Evolutionary conservation across 2,113 vertebrate genomes (phyloP).

Genomic region (Sula dactylatra): DNA sequence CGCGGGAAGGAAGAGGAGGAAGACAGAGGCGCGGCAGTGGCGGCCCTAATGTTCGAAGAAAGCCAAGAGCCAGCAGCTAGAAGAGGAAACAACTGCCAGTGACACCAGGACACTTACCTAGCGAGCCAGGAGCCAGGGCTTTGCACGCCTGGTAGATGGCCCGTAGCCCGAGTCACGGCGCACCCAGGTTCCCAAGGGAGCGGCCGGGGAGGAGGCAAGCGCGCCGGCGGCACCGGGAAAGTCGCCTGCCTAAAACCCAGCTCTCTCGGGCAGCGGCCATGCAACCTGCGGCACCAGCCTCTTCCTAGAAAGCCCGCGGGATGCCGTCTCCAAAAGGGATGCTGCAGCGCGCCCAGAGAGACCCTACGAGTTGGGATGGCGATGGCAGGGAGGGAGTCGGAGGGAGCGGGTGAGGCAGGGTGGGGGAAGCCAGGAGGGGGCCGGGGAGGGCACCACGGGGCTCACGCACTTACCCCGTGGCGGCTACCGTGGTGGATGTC

Average conservation of each 20-base stretch:
- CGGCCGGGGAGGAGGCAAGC: not conserved
- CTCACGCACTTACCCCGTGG: constrained; percentile 91
- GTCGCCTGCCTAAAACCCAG: not conserved
- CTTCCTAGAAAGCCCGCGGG: constrained; percentile 46
- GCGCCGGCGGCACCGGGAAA: not conserved
- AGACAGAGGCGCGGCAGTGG: constrained; percentile 19
- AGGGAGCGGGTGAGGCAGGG: constrained; percentile 45
- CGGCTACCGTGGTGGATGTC: constrained; percentile 87
- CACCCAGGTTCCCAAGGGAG: constrained; percentile 7
- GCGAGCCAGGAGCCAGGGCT: not conserved
- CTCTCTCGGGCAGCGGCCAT: not conserved
- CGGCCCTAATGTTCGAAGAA: constrained; percentile 57
- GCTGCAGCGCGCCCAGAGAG: constrained; percentile 62
- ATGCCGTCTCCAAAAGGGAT: constrained; percentile 62
- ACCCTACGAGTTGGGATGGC: constrained; percentile 62
- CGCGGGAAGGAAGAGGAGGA: constrained; percentile 44
- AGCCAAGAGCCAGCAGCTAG: constrained; percentile 67
- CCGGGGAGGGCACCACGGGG: not conserved
- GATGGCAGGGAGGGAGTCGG: constrained; percentile 49
- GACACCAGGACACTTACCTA: constrained; percentile 64
- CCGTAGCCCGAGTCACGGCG: not conserved
- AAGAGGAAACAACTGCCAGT: constrained; percentile 67
- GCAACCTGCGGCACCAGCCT: constrained; percentile 6
- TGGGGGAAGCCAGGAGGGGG: constrained; percentile 4
- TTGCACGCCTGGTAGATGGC: not conserved